phyloP scores from a whole-genome alignment of 2,113 vertebrate species.

The Microcebus murinus region DNA sequence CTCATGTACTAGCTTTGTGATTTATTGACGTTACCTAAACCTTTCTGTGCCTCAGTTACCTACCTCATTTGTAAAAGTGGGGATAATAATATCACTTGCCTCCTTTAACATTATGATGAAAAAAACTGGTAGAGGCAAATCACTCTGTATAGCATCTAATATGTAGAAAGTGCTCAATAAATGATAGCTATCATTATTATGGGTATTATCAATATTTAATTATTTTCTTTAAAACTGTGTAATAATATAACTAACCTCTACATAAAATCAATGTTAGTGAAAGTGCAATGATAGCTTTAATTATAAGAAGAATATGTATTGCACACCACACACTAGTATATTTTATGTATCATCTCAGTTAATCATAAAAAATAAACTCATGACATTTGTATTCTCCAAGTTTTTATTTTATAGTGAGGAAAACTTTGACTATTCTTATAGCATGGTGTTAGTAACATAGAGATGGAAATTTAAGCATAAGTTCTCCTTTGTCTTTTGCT shows the following conservation, averaged over 20 bases:
- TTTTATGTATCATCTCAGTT: not conserved
- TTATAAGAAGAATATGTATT: not conserved
- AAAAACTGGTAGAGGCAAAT: not conserved
- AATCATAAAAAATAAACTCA: not conserved
- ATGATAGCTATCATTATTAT: not conserved
- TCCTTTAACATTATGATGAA: not conserved
- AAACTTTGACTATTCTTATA: not conserved
- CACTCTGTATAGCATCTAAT: not conserved
- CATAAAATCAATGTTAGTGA: not conserved
- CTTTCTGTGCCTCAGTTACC: not conserved
- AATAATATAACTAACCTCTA: not conserved
- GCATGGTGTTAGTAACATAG: not conserved
- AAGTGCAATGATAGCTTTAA: not conserved
- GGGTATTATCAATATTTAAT: not conserved
- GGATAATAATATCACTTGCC: not conserved
- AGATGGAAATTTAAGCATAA: not conserved
- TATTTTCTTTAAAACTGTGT: not conserved
- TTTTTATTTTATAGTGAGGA: not conserved
- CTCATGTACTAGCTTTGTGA: not conserved
- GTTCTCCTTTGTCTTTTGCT: not conserved
- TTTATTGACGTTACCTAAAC: not conserved
- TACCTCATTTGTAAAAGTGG: not conserved
- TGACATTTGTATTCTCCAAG: not conserved
- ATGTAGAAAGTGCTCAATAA: not conserved
- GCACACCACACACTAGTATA: not conserved